Conservation (phyloP, 2,113 vertebrate genomes). For the Diphyllodes magnificus region DNA sequence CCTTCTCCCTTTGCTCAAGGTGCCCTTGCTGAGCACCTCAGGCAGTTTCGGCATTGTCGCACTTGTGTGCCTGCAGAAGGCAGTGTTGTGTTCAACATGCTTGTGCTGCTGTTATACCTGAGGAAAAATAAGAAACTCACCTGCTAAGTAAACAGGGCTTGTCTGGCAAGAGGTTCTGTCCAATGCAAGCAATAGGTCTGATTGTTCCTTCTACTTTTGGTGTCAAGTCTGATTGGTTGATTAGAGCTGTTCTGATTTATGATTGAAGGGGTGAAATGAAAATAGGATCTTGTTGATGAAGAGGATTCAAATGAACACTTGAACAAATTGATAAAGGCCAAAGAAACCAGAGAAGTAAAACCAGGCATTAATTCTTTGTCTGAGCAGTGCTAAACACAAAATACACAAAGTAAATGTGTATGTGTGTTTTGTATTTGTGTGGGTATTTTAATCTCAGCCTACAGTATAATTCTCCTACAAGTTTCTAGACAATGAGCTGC, state of each 20-base stretch:
- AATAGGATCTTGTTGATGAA: not conserved
- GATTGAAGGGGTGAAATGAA: not conserved
- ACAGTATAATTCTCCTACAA: not conserved
- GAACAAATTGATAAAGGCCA: not conserved
- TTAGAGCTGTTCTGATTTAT: not conserved
- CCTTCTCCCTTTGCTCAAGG: not conserved
- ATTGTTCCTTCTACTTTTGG: not conserved
- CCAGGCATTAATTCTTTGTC: not conserved
- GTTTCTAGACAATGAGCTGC: not conserved
- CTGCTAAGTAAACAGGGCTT: not conserved
- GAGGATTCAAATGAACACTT: not conserved
- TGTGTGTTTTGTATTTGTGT: not conserved
- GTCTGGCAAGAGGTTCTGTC: not conserved
- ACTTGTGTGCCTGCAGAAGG: not conserved
- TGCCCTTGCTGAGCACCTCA: not conserved
- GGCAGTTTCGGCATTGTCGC: not conserved
- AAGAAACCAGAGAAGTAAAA: conserved; percentile 44
- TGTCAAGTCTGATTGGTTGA: not conserved
- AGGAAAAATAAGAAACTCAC: not conserved
- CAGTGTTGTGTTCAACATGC: not conserved
- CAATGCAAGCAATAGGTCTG: not conserved
- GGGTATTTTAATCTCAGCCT: not conserved
- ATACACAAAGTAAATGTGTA: fast-evolving
- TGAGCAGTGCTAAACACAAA: not conserved
- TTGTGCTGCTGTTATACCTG: not conserved